Conservation (phyloP, 2,797 vertebrate species). For the Phrynocephalus guinanensis region DNA sequence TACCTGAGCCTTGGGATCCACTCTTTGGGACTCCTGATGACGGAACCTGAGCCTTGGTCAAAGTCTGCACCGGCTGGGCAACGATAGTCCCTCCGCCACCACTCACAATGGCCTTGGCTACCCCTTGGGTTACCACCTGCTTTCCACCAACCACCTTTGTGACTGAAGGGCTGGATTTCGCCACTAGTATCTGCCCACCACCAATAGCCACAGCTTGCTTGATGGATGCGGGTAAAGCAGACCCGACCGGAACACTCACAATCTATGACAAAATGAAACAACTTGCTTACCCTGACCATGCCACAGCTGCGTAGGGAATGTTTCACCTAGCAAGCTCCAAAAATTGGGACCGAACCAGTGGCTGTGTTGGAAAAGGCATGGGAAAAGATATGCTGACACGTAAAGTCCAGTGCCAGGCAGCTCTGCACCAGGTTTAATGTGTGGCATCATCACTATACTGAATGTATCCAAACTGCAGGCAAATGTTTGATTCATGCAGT, state of each 20-base stretch:
- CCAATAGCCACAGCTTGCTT: conserved; percentile 95
- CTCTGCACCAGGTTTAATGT: background rate
- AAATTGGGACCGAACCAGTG: background rate
- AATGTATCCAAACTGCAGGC: no score
- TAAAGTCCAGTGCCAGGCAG: no score
- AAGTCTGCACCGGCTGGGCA: conserved; percentile 86
- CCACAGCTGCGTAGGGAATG: background rate
- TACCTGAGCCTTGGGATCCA: conserved; percentile 88
- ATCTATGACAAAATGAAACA: conserved; percentile 81
- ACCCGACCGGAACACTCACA: conserved; percentile 91
- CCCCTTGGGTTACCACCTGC: conserved; percentile 95
- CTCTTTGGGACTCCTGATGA: conserved; percentile 87
- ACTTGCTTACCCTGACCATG: background rate
- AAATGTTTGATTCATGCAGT: no score
- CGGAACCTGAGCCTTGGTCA: conserved; percentile 85
- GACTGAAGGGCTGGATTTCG: conserved; percentile 89
- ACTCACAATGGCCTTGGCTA: conserved; percentile 96
- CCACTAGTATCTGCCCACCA: conserved; percentile 95
- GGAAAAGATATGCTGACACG: background rate
- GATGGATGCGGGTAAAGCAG: conserved; percentile 89
- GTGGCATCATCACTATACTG: no score
- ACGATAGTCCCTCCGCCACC: conserved; percentile 85
- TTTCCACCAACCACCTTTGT: conserved; percentile 93
- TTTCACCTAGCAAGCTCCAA: background rate
- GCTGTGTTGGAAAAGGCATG: background rate